Conservation (phyloP, 2,888 invertebrate genomes). For the Hemicrepidius hirtus region DNA sequence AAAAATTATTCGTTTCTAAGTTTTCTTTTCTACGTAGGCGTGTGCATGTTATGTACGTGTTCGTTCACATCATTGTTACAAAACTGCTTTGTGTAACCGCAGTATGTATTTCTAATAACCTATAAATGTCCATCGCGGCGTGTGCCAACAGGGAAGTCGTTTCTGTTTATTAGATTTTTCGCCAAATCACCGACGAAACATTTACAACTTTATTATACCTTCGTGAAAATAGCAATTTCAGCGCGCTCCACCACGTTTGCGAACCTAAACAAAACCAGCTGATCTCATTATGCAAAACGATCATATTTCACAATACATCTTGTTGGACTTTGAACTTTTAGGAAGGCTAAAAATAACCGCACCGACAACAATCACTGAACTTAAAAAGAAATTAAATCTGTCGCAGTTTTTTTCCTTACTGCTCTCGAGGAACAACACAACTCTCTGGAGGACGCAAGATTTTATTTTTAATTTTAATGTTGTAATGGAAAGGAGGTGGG, state of each 20-base stretch:
- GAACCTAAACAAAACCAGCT: slow-evolving; percentile 42
- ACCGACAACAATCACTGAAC: slow-evolving; percentile 25
- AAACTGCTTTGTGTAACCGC: neutral
- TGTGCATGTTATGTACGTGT: neutral
- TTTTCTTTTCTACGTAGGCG: neutral
- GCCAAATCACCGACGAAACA: slow-evolving; percentile 10
- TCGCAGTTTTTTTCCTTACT: neutral
- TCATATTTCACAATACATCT: slow-evolving; percentile 40
- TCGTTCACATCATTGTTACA: slow-evolving; percentile 4
- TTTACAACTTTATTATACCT: slow-evolving; percentile 17
- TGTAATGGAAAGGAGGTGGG: too few relatives aligned
- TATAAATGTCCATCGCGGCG: slow-evolving; percentile 12
- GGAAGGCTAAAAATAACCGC: slow-evolving; percentile 35
- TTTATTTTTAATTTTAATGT: too few relatives aligned
- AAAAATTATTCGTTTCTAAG: neutral
- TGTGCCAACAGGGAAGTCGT: slow-evolving; percentile 24
- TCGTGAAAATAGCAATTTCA: slow-evolving; percentile 11
- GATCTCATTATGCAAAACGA: slow-evolving; percentile 38
- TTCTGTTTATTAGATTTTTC: neutral
- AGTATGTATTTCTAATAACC: slow-evolving; percentile 19
- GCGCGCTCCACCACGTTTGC: neutral
- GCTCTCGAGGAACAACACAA: too few relatives aligned
- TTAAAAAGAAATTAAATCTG: slow-evolving; percentile 20
- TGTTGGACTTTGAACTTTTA: slow-evolving; percentile 37
- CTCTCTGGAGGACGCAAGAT: too few relatives aligned